These are phyloP conservation scores for Selenia dentaria DNA, from an alignment of 2,888 invertebrate species.

Conservation along the genomic window DNA sequence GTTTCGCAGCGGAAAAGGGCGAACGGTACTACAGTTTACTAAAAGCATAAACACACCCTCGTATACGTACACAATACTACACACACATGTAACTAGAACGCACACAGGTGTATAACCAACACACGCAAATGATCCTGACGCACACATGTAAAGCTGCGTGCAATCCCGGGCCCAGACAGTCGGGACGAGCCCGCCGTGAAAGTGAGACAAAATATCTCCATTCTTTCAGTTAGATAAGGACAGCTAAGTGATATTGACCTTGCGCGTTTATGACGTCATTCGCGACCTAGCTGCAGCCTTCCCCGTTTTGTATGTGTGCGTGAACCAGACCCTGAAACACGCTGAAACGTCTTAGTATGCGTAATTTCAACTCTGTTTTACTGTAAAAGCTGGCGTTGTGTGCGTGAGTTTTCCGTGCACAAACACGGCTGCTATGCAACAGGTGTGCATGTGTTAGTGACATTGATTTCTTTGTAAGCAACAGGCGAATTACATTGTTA, in stretches of 20 bases:
- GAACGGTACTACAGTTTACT: constrained; percentile 16
- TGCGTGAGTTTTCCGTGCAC: constrained; percentile 34
- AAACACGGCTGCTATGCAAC: constrained; percentile 55
- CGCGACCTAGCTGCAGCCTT: constrained; percentile 83
- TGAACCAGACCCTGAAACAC: constrained; percentile 81
- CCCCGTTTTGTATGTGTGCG: constrained; percentile 57
- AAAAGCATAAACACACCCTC: constrained; percentile 29
- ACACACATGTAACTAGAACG: constrained; percentile 1
- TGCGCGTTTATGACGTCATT: constrained; percentile 83
- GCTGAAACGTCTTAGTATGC: constrained; percentile 59
- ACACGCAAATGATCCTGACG: constrained; percentile 4
- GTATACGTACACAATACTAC: background rate
- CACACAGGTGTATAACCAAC: background rate
- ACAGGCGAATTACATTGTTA: constrained; percentile 56
- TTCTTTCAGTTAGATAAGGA: constrained; percentile 46
- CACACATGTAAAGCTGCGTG: constrained; percentile 41
- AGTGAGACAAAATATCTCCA: constrained; percentile 40
- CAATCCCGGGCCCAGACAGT: constrained; percentile 69
- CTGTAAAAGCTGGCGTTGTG: constrained; percentile 28
- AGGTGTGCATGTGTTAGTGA: constrained; percentile 59
- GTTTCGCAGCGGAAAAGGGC: constrained; percentile 29
- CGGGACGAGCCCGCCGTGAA: constrained; percentile 60
- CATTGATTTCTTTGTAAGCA: constrained; percentile 75
- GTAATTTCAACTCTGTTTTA: constrained; percentile 15
- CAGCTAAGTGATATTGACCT: constrained; percentile 78